These are phyloP conservation scores for Bungarus multicinctus DNA, from an alignment of 2,113 vertebrate genomes.

Conservation along the genomic window DNA sequence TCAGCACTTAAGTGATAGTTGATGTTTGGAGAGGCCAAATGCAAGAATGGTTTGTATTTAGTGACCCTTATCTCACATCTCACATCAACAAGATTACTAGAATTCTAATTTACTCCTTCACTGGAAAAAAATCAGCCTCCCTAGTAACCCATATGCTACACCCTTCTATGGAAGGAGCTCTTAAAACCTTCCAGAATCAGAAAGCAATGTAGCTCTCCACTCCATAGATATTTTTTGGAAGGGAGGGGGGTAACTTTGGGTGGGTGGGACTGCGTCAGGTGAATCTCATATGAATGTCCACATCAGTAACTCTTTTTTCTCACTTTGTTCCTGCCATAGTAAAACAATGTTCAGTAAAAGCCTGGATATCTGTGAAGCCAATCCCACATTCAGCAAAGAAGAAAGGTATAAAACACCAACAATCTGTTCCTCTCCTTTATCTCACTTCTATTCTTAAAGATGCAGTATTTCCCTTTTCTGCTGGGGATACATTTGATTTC, in stretches of 20 bases:
- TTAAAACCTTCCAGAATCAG: neutral
- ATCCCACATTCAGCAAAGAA: slow-evolving; percentile 94
- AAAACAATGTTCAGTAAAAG: slow-evolving; percentile 98
- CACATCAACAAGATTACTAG: neutral
- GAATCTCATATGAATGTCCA: slow-evolving; percentile 68
- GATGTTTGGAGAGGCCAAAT: slow-evolving; percentile 23
- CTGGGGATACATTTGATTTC: slow-evolving; percentile 45
- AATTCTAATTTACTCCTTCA: neutral
- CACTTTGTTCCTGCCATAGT: slow-evolving; percentile 92
- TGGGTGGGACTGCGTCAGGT: slow-evolving; percentile 62
- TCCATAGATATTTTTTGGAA: slow-evolving; percentile 35
- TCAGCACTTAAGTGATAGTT: slow-evolving; percentile 12
- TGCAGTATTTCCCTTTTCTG: slow-evolving; percentile 74
- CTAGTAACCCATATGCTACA: neutral
- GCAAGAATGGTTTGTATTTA: neutral
- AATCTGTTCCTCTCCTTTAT: slow-evolving; percentile 68
- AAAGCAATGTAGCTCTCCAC: slow-evolving; percentile 39
- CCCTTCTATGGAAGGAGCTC: neutral
- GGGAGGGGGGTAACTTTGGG: slow-evolving; percentile 53
- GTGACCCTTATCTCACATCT: neutral
- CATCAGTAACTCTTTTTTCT: slow-evolving; percentile 79
- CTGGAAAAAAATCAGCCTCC: neutral
- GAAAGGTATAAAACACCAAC: slow-evolving; percentile 89
- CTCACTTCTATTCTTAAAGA: slow-evolving; percentile 76
- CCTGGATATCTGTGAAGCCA: slow-evolving; percentile 95